Evolutionary conservation across 2,888 invertebrate species (phyloP), one percentile per base, ranked within the genome.

Genomic region (Microchrysa polita): DNA sequence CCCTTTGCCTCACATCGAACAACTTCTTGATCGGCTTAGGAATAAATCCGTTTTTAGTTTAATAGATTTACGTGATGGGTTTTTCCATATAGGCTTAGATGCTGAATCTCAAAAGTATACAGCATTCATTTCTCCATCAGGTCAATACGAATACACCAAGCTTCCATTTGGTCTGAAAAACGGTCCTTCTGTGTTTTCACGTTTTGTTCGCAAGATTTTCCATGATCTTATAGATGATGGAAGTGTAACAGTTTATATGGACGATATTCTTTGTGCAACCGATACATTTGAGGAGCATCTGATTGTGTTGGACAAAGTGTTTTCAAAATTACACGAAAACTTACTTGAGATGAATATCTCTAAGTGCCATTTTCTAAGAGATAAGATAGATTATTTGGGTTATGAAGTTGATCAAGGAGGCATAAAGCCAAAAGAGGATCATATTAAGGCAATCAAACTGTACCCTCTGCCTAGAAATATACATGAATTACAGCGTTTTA

Each of bases 111-210:
- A 7, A 7, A 2, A 34, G 7, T 74, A 72, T 27, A 77, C 77
- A 55, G 76, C 75, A 22, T 75, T 77, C 0, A 75, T 77, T 69
- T 5, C 72, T 76, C 7, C 77, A 77, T 65, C 76, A 77, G 65
- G 75, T 75, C 65, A 53, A 73, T 53, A 77, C 78, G 27, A 44
- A 67, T 74, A 53, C 53, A 74, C 16, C 75, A 34, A 7, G 7
- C 2, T 34, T 2, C 27, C 27, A 2, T 34, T 34, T 34, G 27
- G 27, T 7, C 27, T 34, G 27, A 7, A 2, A 5, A 34, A 34
- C 7, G 27, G 4, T 2, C 27, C 27, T 34, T 2, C 27, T 7
- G 27, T 34, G 7, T 34, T 34, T 7, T 34, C 27, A 34, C 2
- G 27, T 5, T 34, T 34, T 77, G 34, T 77, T 77, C 48, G 23